Conservation (phyloP, 2,113 vertebrate species). For the Lophius piscatorius region DNA sequence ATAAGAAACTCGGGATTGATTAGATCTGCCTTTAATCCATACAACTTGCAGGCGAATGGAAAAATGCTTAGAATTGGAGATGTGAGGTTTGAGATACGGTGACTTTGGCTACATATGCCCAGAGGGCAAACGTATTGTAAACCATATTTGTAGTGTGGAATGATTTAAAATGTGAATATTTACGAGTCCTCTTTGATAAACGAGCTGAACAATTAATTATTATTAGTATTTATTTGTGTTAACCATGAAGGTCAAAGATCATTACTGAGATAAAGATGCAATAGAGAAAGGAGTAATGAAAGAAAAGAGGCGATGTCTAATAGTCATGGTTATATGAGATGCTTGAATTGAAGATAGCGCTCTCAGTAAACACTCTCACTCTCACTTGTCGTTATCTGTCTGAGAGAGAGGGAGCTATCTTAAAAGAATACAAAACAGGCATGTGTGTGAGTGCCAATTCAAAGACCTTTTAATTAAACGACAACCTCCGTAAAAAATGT, state of each 20-base stretch:
- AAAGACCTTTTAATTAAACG: conserved; percentile 51
- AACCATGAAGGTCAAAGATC: conserved; percentile 39
- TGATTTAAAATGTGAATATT: conserved; percentile 50
- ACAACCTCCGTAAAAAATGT: conserved; percentile 20
- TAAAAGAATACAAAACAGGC: conserved; percentile 54
- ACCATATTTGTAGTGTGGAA: conserved; percentile 34
- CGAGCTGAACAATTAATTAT: too few relatives aligned
- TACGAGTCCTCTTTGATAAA: conserved; percentile 49
- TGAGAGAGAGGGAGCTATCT: conserved; percentile 23
- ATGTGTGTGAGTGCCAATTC: conserved; percentile 46
- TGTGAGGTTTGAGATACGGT: conserved; percentile 53
- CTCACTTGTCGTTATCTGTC: background rate
- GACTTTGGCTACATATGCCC: conserved; percentile 57
- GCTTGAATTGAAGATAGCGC: too few relatives aligned
- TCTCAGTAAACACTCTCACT: conserved; percentile 15
- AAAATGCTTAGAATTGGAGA: conserved; percentile 55
- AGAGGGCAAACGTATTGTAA: conserved; percentile 53
- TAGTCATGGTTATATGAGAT: too few relatives aligned
- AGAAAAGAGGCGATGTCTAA: too few relatives aligned
- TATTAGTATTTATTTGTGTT: conserved; percentile 32
- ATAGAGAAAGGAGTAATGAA: too few relatives aligned
- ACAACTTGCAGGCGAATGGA: conserved; percentile 51
- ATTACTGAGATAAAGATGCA: conserved; percentile 14
- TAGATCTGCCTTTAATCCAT: conserved; percentile 74
- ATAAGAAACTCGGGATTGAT: conserved; percentile 70